Evolutionary conservation across 2,113 vertebrate species (phyloP).

Genomic region (Salminus brasiliensis): DNA sequence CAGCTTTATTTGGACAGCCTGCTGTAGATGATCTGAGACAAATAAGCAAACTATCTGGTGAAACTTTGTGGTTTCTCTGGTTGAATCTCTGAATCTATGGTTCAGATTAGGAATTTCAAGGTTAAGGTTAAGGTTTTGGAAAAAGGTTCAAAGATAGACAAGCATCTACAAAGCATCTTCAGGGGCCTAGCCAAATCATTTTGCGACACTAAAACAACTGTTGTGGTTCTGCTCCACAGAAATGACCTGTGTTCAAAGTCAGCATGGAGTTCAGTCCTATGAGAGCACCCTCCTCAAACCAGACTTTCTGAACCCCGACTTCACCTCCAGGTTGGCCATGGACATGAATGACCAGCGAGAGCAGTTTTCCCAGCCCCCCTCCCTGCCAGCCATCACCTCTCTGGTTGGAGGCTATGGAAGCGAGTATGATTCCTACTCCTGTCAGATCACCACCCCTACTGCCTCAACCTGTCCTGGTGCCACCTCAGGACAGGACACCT

Average conservation of each 20-base stretch:
- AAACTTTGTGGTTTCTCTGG: too few species aligned
- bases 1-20: too few species aligned
- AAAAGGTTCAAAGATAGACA: too few species aligned
- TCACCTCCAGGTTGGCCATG: slow-evolving; percentile 80
- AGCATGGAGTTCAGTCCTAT: slow-evolving; percentile 80
- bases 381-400: slow-evolving; percentile 87
- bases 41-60: too few species aligned
- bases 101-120: too few species aligned
- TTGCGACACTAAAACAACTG: slow-evolving; percentile 45
- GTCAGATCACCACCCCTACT: slow-evolving; percentile 78
- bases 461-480: too few species aligned
- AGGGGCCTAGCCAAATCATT: too few species aligned
- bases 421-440: slow-evolving; percentile 88
- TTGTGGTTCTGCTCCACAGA: slow-evolving; percentile 70
- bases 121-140: too few species aligned
- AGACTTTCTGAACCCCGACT: slow-evolving; percentile 83
- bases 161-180: too few species aligned
- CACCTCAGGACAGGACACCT: slow-evolving; percentile 64
- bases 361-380: slow-evolving; percentile 70
- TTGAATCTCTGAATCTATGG: too few species aligned
- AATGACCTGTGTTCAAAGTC: slow-evolving; percentile 95
- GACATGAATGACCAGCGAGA: slow-evolving; percentile 79
- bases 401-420: slow-evolving; percentile 84
- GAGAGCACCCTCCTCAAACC: slow-evolving; percentile 76
- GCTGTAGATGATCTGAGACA: too few species aligned